A percentile compares a stretch with the other conserved stretches of the same genome.
Conservation (phyloP, 2,797 vertebrate genomes). For the Helostoma temminkii region DNA sequence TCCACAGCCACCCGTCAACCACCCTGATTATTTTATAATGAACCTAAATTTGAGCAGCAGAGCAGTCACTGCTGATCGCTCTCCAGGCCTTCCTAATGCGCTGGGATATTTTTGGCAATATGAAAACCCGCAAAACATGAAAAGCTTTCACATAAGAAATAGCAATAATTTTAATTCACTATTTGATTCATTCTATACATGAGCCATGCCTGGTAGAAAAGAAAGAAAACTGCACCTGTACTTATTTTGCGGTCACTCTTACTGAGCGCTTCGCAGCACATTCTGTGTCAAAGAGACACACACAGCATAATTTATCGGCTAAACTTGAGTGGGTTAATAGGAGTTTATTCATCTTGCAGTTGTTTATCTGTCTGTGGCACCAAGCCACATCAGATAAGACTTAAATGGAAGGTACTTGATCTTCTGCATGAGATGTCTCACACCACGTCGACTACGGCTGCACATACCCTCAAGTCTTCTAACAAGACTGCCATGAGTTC, state of each 20-base stretch:
- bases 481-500: constrained; percentile 58
- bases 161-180: constrained; percentile 66
- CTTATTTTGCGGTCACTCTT: constrained; percentile 72
- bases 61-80: constrained; percentile 73
- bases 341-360: constrained; percentile 67
- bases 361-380: constrained; percentile 72
- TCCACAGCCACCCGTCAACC: constrained; percentile 69
- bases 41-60: constrained; percentile 77
- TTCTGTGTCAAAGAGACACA: constrained; percentile 42
- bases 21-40: constrained; percentile 84
- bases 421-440: constrained; percentile 40
- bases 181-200: constrained; percentile 55
- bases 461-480: constrained; percentile 42
- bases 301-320: constrained; percentile 58
- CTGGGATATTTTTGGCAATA: constrained; percentile 79
- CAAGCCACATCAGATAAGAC: constrained; percentile 73
- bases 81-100: constrained; percentile 69
- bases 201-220: constrained; percentile 27
- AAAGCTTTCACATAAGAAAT: constrained; percentile 69
- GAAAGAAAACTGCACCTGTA: constrained; percentile 40
- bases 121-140: constrained; percentile 69
- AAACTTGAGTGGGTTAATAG: constrained; percentile 59
- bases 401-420: constrained; percentile 37
- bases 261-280: constrained; percentile 30
- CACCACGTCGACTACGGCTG: constrained; percentile 27